Conservation (phyloP, 2,113 vertebrate species). For the Melierax canorus region DNA sequence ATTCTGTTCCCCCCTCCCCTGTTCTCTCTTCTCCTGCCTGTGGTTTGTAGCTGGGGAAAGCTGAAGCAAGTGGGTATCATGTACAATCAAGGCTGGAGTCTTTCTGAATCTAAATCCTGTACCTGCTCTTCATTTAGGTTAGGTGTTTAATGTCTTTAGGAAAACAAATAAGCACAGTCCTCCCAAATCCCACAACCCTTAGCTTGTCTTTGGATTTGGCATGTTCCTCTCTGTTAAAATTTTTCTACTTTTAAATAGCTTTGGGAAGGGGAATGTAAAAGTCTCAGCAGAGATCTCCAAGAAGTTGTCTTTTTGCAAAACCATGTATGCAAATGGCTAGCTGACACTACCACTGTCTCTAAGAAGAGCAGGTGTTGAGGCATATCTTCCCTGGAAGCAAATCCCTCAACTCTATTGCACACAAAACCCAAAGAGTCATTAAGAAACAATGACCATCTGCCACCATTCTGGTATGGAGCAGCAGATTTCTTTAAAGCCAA, state of each 20-base stretch:
- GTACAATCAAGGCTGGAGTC: neutral
- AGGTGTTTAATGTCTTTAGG: neutral
- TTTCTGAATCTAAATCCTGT: neutral
- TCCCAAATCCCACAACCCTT: neutral
- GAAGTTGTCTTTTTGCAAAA: neutral
- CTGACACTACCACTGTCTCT: neutral
- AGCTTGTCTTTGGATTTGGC: neutral
- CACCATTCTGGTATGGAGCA: neutral
- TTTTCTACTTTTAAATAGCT: neutral
- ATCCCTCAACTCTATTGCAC: neutral
- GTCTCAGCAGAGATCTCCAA: neutral
- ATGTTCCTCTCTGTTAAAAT: neutral
- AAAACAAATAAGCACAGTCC: neutral
- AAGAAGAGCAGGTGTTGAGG: constrained; percentile 9
- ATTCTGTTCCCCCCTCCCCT: neutral
- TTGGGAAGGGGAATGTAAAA: neutral
- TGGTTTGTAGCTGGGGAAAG: neutral
- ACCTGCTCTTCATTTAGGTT: neutral
- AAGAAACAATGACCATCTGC: constrained; percentile 53
- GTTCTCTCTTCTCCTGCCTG: neutral
- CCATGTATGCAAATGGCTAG: neutral
- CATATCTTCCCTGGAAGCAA: constrained; percentile 26
- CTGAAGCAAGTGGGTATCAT: neutral
- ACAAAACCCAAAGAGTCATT: neutral
- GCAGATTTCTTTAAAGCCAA: neutral